Evolutionary conservation across 2,888 invertebrate species (phyloP), one percentile per base, ranked within the genome.

Genomic region (Morpho helenor): DNA sequence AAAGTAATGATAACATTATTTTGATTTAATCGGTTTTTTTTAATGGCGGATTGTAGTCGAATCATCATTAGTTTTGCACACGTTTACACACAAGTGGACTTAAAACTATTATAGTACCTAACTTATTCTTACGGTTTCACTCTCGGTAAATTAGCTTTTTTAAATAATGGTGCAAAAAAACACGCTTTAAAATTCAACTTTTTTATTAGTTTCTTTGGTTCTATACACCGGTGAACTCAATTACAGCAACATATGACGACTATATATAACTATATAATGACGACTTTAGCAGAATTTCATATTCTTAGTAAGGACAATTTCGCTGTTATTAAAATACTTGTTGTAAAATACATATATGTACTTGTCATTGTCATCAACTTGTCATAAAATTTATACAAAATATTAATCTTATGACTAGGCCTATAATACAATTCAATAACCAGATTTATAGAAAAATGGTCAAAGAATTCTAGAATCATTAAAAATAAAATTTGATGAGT

Each of bases 161-260:
- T 31, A 31, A 31, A 5, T 31, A 31, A 5, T 5, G 31, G 3
- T 31, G 31, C 31, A 31, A 31, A 31, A 31, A 31, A 31, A 31
- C 31, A 31, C 31, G 31, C 31, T 31, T 31, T 16, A 50, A 3
- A 6, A 40, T 53, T 45, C 48, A 60, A 69, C 70, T 68, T 69
- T 70, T 70, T 76, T 70, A 75, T 49, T 55, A 6, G 42, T 49
- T 60, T 80, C 80, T 80, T 81, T 80, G 80, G 80, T 73, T 69
- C 74, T 74, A 68, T 63, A 67, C 66, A 68, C 69, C 66, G 72
- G 72, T 61, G 60, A 60, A 52, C 52, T 48, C 3, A 43, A 43
- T 9, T 9, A 43, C n/a, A 8, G 43, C 8, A 43, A 8, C n/a
- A 43, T 43, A 16, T 16, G 2, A n/a, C n/a, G n/a, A n/a, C n/a